These are phyloP conservation scores for Plectrocnemia conspersa DNA, from an alignment of 1,140 invertebrate genomes.

Conservation along the genomic window DNA sequence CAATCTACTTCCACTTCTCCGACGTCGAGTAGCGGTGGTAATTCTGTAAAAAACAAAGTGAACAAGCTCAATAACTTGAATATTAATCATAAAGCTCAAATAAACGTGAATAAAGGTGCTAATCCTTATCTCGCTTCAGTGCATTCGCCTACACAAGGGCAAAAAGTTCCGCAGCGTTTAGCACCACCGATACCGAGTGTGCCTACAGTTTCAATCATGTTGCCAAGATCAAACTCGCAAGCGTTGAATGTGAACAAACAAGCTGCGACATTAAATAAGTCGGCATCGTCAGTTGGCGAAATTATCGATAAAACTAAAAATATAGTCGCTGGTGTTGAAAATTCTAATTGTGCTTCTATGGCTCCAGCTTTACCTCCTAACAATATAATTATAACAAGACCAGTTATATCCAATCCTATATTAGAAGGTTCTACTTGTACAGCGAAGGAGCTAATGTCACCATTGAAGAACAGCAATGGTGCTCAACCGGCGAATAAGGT, in stretches of 20 bases:
- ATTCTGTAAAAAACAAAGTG: constrained; percentile 24
- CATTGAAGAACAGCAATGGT: constrained; percentile 43
- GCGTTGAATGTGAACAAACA: constrained; percentile 31
- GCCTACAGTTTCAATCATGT: constrained; percentile 45
- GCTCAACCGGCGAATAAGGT: constrained; percentile 48
- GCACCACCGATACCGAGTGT: constrained; percentile 37
- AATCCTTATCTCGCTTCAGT: constrained; percentile 20
- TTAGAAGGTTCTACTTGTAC: constrained; percentile 73
- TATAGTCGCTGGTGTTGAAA: constrained; percentile 39
- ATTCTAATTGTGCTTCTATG: constrained; percentile 45
- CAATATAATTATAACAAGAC: constrained; percentile 58
- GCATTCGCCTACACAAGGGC: constrained; percentile 32
- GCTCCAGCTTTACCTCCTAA: constrained; percentile 56
- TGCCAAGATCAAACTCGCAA: constrained; percentile 37
- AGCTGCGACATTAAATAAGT: constrained; percentile 35
- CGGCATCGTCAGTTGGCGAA: constrained; percentile 31
- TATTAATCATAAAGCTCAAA: constrained; percentile 16
- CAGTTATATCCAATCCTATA: constrained; percentile 73
- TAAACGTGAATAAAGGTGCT: constrained; percentile 17
- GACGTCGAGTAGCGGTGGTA: not conserved
- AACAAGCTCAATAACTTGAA: constrained; percentile 23
- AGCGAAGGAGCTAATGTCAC: constrained; percentile 64
- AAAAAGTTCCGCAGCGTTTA: constrained; percentile 30
- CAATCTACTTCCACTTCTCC: constrained; percentile 13
- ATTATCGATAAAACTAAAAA: constrained; percentile 37